Evolutionary conservation across 2,113 vertebrate genomes (phyloP), one percentile per base, ranked within the genome.

Genomic region (Pipra filicauda): DNA sequence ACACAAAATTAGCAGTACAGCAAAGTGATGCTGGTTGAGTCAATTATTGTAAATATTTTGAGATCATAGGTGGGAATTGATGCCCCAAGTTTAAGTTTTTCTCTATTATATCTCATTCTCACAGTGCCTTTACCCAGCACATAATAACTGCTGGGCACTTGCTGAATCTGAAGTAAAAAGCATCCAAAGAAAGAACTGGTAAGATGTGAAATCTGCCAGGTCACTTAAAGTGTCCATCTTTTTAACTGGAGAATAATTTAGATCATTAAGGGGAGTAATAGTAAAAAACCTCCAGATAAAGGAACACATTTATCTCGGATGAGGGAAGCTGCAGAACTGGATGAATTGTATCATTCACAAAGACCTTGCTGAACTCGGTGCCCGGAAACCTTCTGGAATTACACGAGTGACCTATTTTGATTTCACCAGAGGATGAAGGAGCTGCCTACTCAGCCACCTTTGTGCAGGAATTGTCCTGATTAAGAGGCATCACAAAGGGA

Each of bases 221-320:
- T 49, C 86, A 49, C 48, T 93, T 71, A 46, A 83, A 93, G 71
- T 24, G 15, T 28, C 33, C 27, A 7, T 49, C 65, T 84, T 70
- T 90, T 41, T 51, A 92, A 91, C 58, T 58, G 64, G 46, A 82
- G 46, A 85, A 95, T 79, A 70, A 85, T 91, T 85, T 46, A 80
- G 49, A 41, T 88, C 39, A 71, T 81, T 95, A 91, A 72, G 61
- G 57, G 37, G 69, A 89, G 39, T 51, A 52, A 75, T 24, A 84
- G 76, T 61, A 24, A 86, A 83, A 85, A 78, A 11, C 16, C 75
- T 91, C 37, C 37, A 66, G 65, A 33, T 44, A 75, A 91, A 91
- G 88, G 35, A 95, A 52, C 26, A 28, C 74, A 16, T 76, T 91
- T 77, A 30, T 82, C 86, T 82, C 55, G 58, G 77, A 15, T 22